Base-by-base conservation (phyloP, 1,140 invertebrate genomes). In the Brachionus plicatilis region DNA sequence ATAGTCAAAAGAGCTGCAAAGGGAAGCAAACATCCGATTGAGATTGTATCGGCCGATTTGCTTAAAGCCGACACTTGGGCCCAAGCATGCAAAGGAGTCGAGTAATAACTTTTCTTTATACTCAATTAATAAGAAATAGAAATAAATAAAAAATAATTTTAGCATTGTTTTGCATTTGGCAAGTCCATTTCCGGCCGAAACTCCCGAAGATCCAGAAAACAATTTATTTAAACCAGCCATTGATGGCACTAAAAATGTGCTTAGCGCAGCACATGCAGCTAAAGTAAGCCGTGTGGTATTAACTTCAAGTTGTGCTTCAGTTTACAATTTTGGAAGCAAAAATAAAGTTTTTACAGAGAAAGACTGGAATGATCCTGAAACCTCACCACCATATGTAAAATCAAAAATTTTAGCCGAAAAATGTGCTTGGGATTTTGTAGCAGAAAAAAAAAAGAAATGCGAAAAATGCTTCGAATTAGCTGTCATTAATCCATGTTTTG, bases 391-490 rank as follows among this genome's bases (percentile, higher is more conserved):
- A 5, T 92, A 92, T 85, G 86, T 87, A 17, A 90, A 90, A 86
- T 91, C 90, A 70, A 92, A 92, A 86, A 90, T 90, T 14, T 83
- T 91, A 53, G 92, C 92, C 7, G 92, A 92, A 87, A 91, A 89
- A 86, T 90, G 90, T 68, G 92, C 92, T 1, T 92, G 92, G 92
- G 90, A 92, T 76, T 92, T 90, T 86, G 87, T 91, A 1, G 89
- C 90, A 84, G 88, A 89, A 84, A 85, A 47, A n/a, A 75, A 75
- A 37, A 75, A 75, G 29, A 75, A 75, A 90, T 12, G 33, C 33
- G 20, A 75, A 47, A 41, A 20, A 47, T 24, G 89, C 84, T 90
- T 92, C 80, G 90, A 91, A 86, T 85, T 92, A 70, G 89, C 90
- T 20, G 89, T 90, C 9, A 87, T 92, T 14, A 92, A 92, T 86